phyloP scores from a whole-genome alignment of 2,888 invertebrate species.

The Drosophila nr. medialis region DNA sequence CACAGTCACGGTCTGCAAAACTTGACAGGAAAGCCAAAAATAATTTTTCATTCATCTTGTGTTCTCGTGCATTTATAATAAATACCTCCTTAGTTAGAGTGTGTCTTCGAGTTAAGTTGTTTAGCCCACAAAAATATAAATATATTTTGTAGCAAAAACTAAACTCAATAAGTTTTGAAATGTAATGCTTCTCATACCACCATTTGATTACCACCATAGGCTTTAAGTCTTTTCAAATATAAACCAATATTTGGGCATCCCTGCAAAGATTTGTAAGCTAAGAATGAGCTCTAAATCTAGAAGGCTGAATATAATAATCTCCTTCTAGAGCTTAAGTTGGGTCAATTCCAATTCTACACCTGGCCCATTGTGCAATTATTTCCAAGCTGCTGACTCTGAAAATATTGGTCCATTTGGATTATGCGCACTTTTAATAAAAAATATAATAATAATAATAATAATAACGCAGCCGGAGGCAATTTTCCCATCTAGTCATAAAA shows the following conservation, averaged over 20 bases:
- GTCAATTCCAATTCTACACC: constrained; percentile 26
- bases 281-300: constrained; percentile 1
- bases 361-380: constrained; percentile 47
- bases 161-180: neutral
- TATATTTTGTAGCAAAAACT: neutral
- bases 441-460: constrained; percentile 40
- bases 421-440: constrained; percentile 45
- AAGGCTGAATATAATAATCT: neutral
- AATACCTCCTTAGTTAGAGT: neutral
- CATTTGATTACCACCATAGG: neutral
- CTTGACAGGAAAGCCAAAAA: neutral
- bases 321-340: constrained; percentile 4
- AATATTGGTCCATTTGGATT: constrained; percentile 38
- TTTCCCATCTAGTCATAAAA: constrained; percentile 55
- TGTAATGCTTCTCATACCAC: neutral
- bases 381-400: constrained; percentile 51
- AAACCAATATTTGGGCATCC: neutral
- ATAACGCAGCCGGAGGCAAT: constrained; percentile 58
- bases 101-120: neutral
- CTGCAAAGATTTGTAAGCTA: neutral
- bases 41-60: neutral
- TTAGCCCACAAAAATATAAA: neutral
- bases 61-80: neutral
- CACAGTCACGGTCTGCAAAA: neutral
- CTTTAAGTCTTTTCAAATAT: neutral